Evolutionary conservation across 2,888 invertebrate species (phyloP).

Genomic region (Xanthorhoe spadicearia): DNA sequence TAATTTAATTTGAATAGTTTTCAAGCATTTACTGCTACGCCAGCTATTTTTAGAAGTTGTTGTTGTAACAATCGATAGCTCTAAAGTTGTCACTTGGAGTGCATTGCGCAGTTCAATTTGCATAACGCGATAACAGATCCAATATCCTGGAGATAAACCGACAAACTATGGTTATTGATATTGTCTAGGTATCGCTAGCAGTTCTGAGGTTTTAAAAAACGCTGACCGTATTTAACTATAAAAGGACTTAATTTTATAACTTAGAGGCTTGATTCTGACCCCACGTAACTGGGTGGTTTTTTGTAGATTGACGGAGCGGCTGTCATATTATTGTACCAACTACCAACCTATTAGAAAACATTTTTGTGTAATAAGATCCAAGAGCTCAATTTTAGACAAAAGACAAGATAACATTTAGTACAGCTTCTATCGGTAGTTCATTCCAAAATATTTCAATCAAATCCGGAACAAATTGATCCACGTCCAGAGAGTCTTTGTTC

Average conservation of each 20-base stretch:
- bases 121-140: conserved; percentile 63
- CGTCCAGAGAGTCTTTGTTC: conserved; percentile 2
- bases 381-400: neutral
- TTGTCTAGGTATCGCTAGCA: conserved; percentile 24
- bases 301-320: neutral
- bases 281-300: too few species aligned
- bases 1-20: neutral
- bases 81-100: conserved; percentile 60
- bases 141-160: conserved; percentile 57
- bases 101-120: conserved; percentile 68
- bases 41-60: conserved; percentile 8
- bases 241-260: neutral
- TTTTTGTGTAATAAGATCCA: neutral
- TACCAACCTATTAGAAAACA: neutral
- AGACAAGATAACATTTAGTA: neutral
- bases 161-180: conserved; percentile 44
- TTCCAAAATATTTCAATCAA: neutral
- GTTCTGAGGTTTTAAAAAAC: neutral
- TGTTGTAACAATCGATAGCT: conserved; percentile 54
- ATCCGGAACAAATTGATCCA: neutral
- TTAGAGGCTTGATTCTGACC: too few species aligned
- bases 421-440: neutral
- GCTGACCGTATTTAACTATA: neutral
- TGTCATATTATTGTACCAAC: neutral
- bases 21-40: neutral